These are phyloP conservation scores for Dromaius novaehollandiae DNA, from an alignment of 2,113 vertebrate species.

Conservation along the genomic window DNA sequence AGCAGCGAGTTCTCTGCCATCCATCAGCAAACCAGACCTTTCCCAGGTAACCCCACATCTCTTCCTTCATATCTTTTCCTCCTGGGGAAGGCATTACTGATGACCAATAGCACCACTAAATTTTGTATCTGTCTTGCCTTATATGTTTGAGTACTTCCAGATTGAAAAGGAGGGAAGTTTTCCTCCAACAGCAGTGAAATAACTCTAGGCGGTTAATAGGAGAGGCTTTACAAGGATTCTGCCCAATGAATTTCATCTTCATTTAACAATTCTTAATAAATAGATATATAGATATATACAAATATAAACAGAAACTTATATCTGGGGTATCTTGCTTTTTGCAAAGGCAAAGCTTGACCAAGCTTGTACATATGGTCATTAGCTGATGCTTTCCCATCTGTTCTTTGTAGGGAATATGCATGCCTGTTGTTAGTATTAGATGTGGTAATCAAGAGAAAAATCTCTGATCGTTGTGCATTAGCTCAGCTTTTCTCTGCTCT, in stretches of 20 bases:
- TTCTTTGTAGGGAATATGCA: not conserved
- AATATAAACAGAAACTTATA: not conserved
- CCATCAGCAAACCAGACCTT: not conserved
- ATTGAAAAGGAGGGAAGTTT: not conserved
- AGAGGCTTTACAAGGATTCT: not conserved
- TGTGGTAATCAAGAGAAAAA: slow-evolving; percentile 27
- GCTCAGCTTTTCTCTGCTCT: slow-evolving; percentile 44
- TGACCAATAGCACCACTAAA: not conserved
- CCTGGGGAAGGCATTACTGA: not conserved
- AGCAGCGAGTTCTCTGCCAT: not conserved
- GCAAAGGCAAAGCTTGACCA: not conserved
- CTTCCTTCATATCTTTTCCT: not conserved
- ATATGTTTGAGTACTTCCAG: not conserved
- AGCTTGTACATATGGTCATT: not conserved
- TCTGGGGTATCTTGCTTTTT: not conserved
- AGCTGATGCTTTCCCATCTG: not conserved
- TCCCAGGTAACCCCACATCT: not conserved
- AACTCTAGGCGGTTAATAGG: not conserved
- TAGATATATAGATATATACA: not conserved
- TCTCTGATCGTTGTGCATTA: slow-evolving; percentile 19
- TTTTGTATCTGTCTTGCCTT: not conserved
- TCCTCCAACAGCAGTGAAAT: not conserved
- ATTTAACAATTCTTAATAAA: not conserved
- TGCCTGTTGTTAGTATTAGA: slow-evolving; percentile 21
- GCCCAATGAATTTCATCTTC: not conserved